These are phyloP conservation scores for Tenthredo notha DNA, from an alignment of 2,888 invertebrate genomes.

Conservation along the genomic window DNA sequence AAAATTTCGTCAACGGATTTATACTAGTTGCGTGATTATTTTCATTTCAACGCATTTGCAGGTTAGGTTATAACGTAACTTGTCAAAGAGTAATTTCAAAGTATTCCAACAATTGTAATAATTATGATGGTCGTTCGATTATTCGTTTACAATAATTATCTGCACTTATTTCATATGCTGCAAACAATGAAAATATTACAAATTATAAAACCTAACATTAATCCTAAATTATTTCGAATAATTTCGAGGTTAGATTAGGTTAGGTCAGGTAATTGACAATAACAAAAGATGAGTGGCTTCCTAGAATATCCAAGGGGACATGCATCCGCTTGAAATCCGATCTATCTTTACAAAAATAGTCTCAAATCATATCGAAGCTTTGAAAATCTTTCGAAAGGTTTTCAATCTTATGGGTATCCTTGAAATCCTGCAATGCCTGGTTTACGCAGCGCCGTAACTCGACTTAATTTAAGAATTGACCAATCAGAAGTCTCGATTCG, in stretches of 20 bases:
- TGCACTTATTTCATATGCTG: background rate
- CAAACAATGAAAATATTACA: background rate
- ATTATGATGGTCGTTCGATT: background rate
- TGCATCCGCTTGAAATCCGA: background rate
- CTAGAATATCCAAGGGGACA: background rate
- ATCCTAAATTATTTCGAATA: background rate
- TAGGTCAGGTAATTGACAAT: background rate
- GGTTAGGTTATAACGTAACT: constrained; percentile 10
- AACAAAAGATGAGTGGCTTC: background rate
- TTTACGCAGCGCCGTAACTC: too few relatives aligned
- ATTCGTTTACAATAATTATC: background rate
- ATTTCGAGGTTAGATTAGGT: background rate
- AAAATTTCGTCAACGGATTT: background rate
- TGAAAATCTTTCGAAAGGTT: too few relatives aligned
- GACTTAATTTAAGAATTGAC: too few relatives aligned
- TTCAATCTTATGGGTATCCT: too few relatives aligned
- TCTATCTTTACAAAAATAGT: background rate
- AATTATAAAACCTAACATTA: background rate
- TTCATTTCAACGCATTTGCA: background rate
- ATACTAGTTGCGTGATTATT: background rate
- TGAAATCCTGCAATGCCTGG: too few relatives aligned
- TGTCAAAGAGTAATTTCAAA: background rate
- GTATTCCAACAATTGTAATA: background rate
- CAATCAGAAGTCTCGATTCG: too few relatives aligned
- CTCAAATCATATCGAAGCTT: too few relatives aligned